These are phyloP conservation scores for Amiota minor DNA, from an alignment of 2,888 invertebrate species.

Conservation along the genomic window DNA sequence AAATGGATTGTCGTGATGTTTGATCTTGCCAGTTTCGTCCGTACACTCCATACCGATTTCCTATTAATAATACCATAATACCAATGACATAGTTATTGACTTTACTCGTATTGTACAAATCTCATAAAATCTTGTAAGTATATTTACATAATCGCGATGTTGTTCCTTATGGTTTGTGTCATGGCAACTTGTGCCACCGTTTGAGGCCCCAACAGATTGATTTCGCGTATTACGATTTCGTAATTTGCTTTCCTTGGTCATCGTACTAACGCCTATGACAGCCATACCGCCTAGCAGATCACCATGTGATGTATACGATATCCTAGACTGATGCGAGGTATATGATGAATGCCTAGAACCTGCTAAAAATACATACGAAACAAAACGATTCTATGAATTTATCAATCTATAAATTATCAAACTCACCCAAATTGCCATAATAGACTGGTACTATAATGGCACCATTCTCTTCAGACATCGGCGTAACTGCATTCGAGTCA, in stretches of 20 bases:
- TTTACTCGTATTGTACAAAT: too few species aligned
- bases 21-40: conserved; percentile 87
- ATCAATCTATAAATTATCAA: not conserved
- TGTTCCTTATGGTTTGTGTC: conserved; percentile 78
- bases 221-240: conserved; percentile 84
- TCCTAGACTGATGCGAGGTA: conserved; percentile 93
- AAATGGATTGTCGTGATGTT: conserved; percentile 92
- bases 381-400: not conserved
- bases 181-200: conserved; percentile 76
- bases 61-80: conserved; percentile 74
- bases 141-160: conserved; percentile 83
- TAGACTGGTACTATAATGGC: conserved; percentile 94
- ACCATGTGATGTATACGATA: conserved; percentile 95
- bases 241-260: conserved; percentile 89
- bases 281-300: conserved; percentile 87
- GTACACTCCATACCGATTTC: conserved; percentile 86
- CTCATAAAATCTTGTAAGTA: not conserved
- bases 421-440: conserved; percentile 85
- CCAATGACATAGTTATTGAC: not conserved
- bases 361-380: conserved; percentile 33
- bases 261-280: conserved; percentile 71
- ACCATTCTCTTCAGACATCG: conserved; percentile 98
- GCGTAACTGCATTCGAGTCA: conserved; percentile 97
- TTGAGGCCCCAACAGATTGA: conserved; percentile 78
- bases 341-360: conserved; percentile 95